Percentiles rank a stretch among this genome's conserved stretches.
phyloP scores from a whole-genome alignment of 2,797 vertebrate genomes.

The Cryptoprocta ferox region DNA sequence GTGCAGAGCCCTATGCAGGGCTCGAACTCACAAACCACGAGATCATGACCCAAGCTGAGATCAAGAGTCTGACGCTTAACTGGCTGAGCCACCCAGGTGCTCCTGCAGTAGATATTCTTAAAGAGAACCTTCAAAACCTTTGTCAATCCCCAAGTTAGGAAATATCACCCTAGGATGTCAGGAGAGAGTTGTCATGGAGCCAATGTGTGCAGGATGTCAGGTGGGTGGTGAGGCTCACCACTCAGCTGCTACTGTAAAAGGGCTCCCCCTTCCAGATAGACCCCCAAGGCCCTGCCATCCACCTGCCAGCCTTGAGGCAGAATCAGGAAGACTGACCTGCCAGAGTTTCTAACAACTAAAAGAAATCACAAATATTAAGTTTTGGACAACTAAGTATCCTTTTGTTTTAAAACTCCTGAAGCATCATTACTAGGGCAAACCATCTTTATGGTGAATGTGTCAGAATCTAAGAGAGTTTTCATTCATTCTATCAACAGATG shows the following conservation, averaged over 20 bases:
- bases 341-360: neutral
- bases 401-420: conserved; percentile 10
- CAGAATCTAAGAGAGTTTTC: neutral
- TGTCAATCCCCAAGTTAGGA: neutral
- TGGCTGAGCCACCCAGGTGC: too few relatives aligned
- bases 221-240: neutral
- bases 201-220: neutral
- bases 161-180: neutral
- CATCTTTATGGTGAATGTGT: neutral
- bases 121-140: neutral
- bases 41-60: too few relatives aligned
- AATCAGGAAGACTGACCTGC: neutral
- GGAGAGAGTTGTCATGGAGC: neutral
- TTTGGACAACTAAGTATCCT: neutral
- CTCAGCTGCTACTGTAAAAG: too few relatives aligned
- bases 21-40: too few relatives aligned
- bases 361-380: neutral
- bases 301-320: neutral
- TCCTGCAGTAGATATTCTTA: neutral
- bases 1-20: too few relatives aligned
- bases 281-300: neutral
- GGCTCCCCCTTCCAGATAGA: neutral
- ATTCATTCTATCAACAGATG: neutral
- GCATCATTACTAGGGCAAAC: neutral
- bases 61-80: too few relatives aligned